Base-by-base conservation (phyloP, 1,140 invertebrate genomes). In the Trichogramma pretiosum region DNA sequence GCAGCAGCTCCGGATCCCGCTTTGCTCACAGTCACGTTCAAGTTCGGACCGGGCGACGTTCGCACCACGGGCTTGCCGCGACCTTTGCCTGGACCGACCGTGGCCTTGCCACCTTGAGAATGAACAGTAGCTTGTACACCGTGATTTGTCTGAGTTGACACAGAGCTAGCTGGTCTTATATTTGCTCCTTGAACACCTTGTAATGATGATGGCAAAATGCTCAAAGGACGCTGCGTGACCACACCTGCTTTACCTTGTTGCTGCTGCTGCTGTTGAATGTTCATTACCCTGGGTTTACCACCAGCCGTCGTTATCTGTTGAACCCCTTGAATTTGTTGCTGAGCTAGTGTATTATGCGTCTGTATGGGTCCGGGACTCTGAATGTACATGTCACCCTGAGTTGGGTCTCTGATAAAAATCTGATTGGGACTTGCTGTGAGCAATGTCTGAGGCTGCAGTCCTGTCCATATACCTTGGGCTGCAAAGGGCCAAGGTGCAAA, bases 321-420 rank as follows among this genome's bases (percentile, higher is more conserved):
- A 4, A 67, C 68, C n/a, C 63, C 59, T 55, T 76, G 74, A 39
- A 79, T 71, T 52, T 74, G 72, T 46, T 75, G 75, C 26, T 75
- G 75, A 0, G 75, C 62, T 69, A 71, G 58, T 79, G 78, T 73
- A 68, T 80, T 80, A 49, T 81, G 79, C 13, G 77, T 69, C 45
- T 78, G 73, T 16, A 77, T 64, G 0, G 76, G 75, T 52, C 85
- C 85, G 10, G 85, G 82, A 61, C 82, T 85, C 60, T 89, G 87
- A 54, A 93, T 89, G 56, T 88, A 89, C 84, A 93, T 90, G 62
- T 90, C 87, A 10, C 82, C 81, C 56, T 88, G 86, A 0, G 73
- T 65, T 3, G 79, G 76, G 8, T 86, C 83, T 46, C 88, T 68
- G 53, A 92, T 89, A 56, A 91, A 89, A 56, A 90, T 90, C 19